Base-by-base conservation (phyloP, 2,888 invertebrate genomes). In the Exocentrus adspersus region DNA sequence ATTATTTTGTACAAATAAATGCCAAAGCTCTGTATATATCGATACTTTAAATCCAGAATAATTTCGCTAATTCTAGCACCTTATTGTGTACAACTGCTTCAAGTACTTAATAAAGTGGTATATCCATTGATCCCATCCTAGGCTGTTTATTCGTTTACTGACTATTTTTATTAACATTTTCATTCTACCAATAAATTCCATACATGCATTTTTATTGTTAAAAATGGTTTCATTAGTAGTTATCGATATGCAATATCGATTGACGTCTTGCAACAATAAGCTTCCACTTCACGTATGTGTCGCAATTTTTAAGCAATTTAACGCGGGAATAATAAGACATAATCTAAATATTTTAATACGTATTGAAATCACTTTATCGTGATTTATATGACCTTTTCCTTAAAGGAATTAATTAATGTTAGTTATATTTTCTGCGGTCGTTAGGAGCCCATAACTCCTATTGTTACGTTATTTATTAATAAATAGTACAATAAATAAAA, bases 371-470 rank as follows among this genome's bases (percentile, higher is more conserved):
- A 50, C 51, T 64, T 42, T 62, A 64, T 66, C 68, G 68, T 68
- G 68, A 68, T 66, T 60, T 51, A 62, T 60, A 54, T 62, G 68
- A 64, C 68, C 68, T 68, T 52, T 67, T 50, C 16, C 50, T 60
- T 53, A 51, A 51, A 52, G 42, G 64, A 68, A 63, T 63, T 58
- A 66, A 63, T 66, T 66, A 66, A 62, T 57, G 43, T 43, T 20
- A 24, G 54, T 54, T 52, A 61, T 16, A 37, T 54, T 61, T 61
- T 61, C 54, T 53, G 30, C 42, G 17, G 53, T 54, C 41, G 52
- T 46, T 61, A 41, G 30, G 60, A 61, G 60, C 41, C 43, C 19
- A 50, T 32, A 60, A 48, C 53, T 24, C 37, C 41, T 61, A 61
- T 61, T 61, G 54, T 54, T 54, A 54, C 17, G 10, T 43, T 54